A percentile compares a stretch with the other conserved stretches of the same genome.
phyloP scores from a whole-genome alignment of 2,113 vertebrate genomes.

The mouse (Mus musculus) region DNA sequence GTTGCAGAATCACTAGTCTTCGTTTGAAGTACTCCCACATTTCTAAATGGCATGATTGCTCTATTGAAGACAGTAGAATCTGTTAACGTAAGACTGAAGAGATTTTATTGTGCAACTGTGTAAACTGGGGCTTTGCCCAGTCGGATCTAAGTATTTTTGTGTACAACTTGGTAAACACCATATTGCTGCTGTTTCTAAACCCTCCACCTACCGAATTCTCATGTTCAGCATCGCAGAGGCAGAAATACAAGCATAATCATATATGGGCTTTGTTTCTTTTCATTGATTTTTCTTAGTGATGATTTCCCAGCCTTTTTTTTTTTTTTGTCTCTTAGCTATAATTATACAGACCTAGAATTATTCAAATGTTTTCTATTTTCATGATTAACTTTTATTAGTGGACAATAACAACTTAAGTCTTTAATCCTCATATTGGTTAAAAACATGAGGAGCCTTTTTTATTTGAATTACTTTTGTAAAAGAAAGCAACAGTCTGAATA shows the following conservation, averaged over 20 bases:
- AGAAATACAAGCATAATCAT: constrained; percentile 79
- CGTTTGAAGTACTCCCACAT: constrained; percentile 73
- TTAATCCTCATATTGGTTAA: constrained; percentile 61
- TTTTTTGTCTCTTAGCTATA: constrained; percentile 80
- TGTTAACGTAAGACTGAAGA: constrained; percentile 67
- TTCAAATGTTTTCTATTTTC: constrained; percentile 74
- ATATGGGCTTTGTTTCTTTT: constrained; percentile 70
- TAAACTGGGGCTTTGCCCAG: constrained; percentile 61
- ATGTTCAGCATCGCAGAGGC: constrained; percentile 76
- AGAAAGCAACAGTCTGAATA: constrained; percentile 69
- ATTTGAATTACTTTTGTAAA: constrained; percentile 75
- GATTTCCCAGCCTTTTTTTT: constrained; percentile 80
- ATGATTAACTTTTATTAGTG: constrained; percentile 72
- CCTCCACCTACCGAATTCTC: constrained; percentile 70
- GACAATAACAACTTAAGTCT: constrained; percentile 65
- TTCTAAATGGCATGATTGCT: constrained; percentile 72
- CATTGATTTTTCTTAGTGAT: too few relatives aligned
- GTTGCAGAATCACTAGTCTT: constrained; percentile 85
- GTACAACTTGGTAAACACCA: constrained; percentile 74
- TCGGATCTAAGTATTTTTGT: constrained; percentile 73
- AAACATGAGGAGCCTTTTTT: constrained; percentile 64
- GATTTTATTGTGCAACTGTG: constrained; percentile 61
- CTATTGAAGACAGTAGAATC: constrained; percentile 69
- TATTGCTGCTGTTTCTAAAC: constrained; percentile 79
- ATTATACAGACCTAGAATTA: constrained; percentile 78